Evolutionary conservation across 2,113 vertebrate genomes (phyloP).

Genomic region (Rhodinocichla rosea): DNA sequence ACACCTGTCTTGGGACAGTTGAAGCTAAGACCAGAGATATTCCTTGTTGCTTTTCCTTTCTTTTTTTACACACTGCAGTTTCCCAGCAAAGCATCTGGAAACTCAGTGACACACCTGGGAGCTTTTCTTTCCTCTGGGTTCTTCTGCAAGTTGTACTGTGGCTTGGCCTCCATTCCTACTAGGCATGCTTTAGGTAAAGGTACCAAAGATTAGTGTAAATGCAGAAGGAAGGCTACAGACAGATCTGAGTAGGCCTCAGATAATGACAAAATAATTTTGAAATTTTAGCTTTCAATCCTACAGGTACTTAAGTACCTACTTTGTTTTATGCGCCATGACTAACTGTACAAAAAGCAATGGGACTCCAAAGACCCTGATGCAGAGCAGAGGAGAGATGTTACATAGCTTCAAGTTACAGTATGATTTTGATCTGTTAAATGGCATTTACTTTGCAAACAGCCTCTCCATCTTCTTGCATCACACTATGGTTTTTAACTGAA

Average conservation of each 20-base stretch:
- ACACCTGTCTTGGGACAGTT: neutral
- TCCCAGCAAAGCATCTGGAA: neutral
- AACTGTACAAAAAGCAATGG: neutral
- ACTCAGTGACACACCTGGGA: neutral
- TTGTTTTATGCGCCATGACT: neutral
- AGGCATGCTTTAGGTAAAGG: neutral
- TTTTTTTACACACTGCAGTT: neutral
- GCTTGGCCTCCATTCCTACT: neutral
- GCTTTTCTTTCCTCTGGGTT: neutral
- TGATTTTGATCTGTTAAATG: neutral
- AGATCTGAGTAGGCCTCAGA: neutral
- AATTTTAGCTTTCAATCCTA: neutral
- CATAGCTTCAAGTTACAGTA: neutral
- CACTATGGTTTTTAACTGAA: neutral
- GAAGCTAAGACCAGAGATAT: neutral
- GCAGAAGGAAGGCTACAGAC: neutral
- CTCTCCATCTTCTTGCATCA: neutral
- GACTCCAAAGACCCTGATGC: neutral
- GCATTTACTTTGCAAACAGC: neutral
- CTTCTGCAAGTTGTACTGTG: neutral
- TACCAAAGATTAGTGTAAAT: neutral
- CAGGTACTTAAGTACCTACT: neutral
- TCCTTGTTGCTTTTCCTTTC: neutral
- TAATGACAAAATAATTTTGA: neutral
- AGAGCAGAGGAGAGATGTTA: neutral